These are phyloP conservation scores for Sinonovacula constricta DNA, from an alignment of 1,140 invertebrate species.

Conservation along the genomic window DNA sequence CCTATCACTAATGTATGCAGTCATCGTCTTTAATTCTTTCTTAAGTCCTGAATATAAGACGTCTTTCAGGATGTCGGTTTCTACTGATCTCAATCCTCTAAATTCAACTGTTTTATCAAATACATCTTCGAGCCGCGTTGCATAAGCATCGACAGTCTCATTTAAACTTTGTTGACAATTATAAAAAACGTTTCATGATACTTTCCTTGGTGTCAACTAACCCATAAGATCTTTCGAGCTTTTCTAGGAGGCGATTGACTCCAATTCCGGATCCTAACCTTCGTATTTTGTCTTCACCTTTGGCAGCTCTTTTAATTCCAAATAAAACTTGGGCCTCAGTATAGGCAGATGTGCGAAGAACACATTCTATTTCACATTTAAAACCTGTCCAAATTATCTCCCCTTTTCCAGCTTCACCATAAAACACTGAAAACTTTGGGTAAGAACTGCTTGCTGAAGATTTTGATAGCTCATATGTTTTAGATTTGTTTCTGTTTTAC, in stretches of 20 bases:
- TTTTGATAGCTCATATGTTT: no score
- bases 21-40: constrained; percentile 21
- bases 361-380: constrained; percentile 23
- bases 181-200: constrained; percentile 29
- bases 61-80: constrained; percentile 19
- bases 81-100: neutral
- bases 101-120: constrained; percentile 26
- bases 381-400: constrained; percentile 16
- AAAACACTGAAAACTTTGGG: constrained; percentile 20
- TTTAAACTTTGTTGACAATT: constrained; percentile 6
- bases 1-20: constrained; percentile 9
- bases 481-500: no score
- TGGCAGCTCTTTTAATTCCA: constrained; percentile 10
- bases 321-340: constrained; percentile 15
- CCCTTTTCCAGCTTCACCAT: constrained; percentile 36
- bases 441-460: neutral
- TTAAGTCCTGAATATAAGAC: constrained; percentile 20
- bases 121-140: constrained; percentile 15
- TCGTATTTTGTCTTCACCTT: constrained; percentile 23
- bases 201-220: constrained; percentile 13
- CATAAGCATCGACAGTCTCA: constrained; percentile 24
- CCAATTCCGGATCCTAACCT: constrained; percentile 6
- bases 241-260: constrained; percentile 5
- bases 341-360: neutral
- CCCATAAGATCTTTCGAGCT: constrained; percentile 32